Evolutionary conservation across 2,113 vertebrate species (phyloP).

Genomic region (Laticauda colubrina): DNA sequence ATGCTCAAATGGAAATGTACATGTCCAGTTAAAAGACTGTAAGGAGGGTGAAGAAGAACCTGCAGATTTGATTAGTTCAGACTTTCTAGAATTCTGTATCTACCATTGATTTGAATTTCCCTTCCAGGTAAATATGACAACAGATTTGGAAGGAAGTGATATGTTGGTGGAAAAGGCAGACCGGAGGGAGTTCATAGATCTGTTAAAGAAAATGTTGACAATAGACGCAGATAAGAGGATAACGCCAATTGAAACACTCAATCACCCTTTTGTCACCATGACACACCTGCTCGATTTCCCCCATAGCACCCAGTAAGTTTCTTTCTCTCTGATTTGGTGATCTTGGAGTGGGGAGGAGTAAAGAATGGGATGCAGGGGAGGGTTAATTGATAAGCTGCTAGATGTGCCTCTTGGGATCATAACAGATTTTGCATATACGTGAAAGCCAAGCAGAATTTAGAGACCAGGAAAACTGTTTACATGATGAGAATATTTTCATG

Average conservation of each 20-base stretch:
- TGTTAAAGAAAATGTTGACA: constrained; percentile 98
- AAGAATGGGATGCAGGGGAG: not conserved
- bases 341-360: not conserved
- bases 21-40: not conserved
- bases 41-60: not conserved
- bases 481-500: not conserved
- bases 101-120: constrained; percentile 20
- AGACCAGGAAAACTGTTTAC: not conserved
- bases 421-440: not conserved
- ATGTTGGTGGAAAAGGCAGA: constrained; percentile 97
- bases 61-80: not conserved
- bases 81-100: not conserved
- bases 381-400: not conserved
- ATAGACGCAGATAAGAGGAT: constrained; percentile 98
- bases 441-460: not conserved
- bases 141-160: constrained; percentile 94
- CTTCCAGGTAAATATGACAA: constrained; percentile 92
- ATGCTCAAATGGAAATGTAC: not conserved
- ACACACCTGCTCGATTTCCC: constrained; percentile 95
- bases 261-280: constrained; percentile 98
- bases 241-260: constrained; percentile 96
- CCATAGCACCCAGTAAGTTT: constrained; percentile 91
- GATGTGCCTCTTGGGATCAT: not conserved
- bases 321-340: constrained; percentile 1
- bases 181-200: constrained; percentile 96